Base-by-base conservation (phyloP, 2,888 invertebrate genomes). In the Acleris emargana region DNA sequence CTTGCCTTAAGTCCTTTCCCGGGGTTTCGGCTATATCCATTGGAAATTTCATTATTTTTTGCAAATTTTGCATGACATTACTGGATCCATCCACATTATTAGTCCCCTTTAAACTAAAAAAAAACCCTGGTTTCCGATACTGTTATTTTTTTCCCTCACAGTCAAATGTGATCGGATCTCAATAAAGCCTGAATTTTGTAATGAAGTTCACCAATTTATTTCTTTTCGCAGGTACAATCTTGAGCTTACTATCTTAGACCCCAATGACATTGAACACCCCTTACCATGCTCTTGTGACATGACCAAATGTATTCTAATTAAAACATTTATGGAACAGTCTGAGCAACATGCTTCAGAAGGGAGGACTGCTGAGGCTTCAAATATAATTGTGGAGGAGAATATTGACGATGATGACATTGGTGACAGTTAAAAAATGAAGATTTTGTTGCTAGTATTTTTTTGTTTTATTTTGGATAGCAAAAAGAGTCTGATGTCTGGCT, bases 261-360 rank as follows among this genome's bases (percentile, higher is more conserved):
- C 96, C 2, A 93, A 94, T 43, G 87, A 88, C 51, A 90, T 95
- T 7, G 95, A 95, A 25, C 97, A 97, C 81, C 96, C 97, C 0
- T 87, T 96, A 28, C 97, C 97, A 11, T 97, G 97, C 77, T 78
- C 91, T 13, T 97, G 97, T 81, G 92, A 95, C 76, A 93, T 95
- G 93, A 96, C 96, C 0, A 97, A 95, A 78, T 97, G 97, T 79
- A 95, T 96, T 76, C 88, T 97, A 16, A 94, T 95, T 5, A 95
- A 94, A 73, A 91, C 94, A 28, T 94, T 94, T 47, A 88, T 95
- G 74, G 84, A 91, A 42, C 90, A 94, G 73, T 93, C 94, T 67
- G 76, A 84, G 3, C 82, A 83, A 59, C 72, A 75, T 58, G 71
- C 72, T 0, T 50, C 73, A 3, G 68, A 68, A 25, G 58, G 68